phyloP scores from a whole-genome alignment of 2,888 invertebrate species.

The Drosophila austrosaltans region DNA sequence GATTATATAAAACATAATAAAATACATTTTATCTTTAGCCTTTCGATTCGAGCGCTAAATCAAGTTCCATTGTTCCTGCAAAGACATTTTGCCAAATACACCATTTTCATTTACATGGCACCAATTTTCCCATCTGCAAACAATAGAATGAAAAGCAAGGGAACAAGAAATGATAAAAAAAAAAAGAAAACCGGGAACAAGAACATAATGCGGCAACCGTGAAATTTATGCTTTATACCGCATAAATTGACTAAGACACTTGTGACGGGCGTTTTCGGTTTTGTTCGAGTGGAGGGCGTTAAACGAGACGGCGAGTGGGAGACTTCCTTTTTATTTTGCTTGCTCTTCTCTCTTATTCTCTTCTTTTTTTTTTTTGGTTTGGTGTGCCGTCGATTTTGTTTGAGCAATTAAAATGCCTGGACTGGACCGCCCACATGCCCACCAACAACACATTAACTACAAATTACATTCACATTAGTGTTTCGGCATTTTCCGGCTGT shows the following conservation, averaged over 20 bases:
- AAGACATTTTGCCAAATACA: neutral
- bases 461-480: slow-evolving; percentile 79
- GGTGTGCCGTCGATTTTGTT: slow-evolving; percentile 40
- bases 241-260: slow-evolving; percentile 37
- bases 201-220: slow-evolving; percentile 17
- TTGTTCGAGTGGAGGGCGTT: neutral
- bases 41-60: neutral
- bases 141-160: slow-evolving; percentile 3
- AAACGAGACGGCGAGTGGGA: neutral
- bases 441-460: slow-evolving; percentile 72
- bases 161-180: slow-evolving; percentile 1
- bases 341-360: neutral
- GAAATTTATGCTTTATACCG: slow-evolving; percentile 27
- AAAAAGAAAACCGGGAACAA: slow-evolving; percentile 8
- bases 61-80: neutral
- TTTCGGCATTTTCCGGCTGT: slow-evolving; percentile 59
- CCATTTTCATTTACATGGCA: slow-evolving; percentile 9
- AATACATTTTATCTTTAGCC: neutral
- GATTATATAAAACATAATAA: neutral
- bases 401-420: slow-evolving; percentile 64
- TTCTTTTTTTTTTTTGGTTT: neutral
- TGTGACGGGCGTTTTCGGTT: slow-evolving; percentile 31
- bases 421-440: slow-evolving; percentile 47
- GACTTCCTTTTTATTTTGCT: slow-evolving; percentile 4
- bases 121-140: neutral